These are phyloP conservation scores for Ctena decussata DNA, from an alignment of 2,888 invertebrate species.

Conservation along the genomic window DNA sequence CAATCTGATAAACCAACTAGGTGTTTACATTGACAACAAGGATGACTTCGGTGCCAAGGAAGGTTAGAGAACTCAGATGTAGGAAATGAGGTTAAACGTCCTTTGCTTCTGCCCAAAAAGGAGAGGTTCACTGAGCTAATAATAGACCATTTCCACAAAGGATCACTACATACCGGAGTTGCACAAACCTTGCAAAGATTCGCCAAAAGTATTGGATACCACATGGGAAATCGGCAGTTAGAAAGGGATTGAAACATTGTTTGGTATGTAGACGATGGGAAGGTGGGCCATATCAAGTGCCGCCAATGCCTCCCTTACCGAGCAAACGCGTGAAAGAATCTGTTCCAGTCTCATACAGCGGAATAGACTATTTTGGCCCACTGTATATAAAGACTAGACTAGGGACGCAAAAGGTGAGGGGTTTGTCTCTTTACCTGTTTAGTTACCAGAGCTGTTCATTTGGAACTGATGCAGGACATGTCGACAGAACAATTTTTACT, in stretches of 20 bases:
- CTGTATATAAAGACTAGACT: too few species aligned
- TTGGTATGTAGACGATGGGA: neutral
- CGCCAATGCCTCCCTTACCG: neutral
- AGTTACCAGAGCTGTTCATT: neutral
- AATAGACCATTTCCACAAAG: neutral
- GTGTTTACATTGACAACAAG: neutral
- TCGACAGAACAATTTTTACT: too few species aligned
- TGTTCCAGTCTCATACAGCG: too few species aligned
- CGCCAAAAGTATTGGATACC: neutral
- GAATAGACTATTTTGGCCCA: too few species aligned
- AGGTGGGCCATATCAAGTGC: conserved; percentile 1
- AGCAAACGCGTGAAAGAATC: neutral
- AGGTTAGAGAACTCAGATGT: neutral
- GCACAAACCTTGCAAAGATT: neutral
- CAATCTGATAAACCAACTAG: neutral
- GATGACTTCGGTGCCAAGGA: neutral
- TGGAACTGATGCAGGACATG: neutral
- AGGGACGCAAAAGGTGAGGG: too few species aligned
- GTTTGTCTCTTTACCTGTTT: neutral
- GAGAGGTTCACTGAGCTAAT: neutral
- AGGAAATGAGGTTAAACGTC: neutral
- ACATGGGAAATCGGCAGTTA: neutral
- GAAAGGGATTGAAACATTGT: neutral
- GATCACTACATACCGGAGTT: neutral
- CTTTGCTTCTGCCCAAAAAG: neutral